Evolutionary conservation across 2,113 vertebrate genomes (phyloP), one percentile per base, ranked within the genome.

Genomic region (Plecturocebus donacophilus): DNA sequence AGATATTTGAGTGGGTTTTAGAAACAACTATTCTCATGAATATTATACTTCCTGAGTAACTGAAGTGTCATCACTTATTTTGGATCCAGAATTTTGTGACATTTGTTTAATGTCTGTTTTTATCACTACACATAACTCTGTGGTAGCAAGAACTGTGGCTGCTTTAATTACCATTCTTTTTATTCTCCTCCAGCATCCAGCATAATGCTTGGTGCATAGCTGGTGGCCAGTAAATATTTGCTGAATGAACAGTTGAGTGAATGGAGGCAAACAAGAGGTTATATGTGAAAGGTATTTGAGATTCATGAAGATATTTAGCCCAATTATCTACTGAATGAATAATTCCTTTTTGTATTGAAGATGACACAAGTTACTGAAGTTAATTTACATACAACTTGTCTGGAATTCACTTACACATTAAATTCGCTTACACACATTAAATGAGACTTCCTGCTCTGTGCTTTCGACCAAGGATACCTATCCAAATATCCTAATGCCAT

Each of bases 41-140:
- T 96, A 96, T 92, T 90, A 95, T 54, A 94, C 77, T 92, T 98
- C 42, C 93, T 94, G 70, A 98, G 96, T 20, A 88, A 91, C 27
- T 58, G 42, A 91, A 90, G 8, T 87, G 61, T 70, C 79, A 97
- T 81, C 42, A 47, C 9, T 91, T 79, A 83, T 79, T 93, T 40
- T 77, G 47, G n/a, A 88, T 30, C 2, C 11, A 91, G 61, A 91
- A 56, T 89, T 73, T 81, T 85, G 61, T 86, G 77, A 80, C 56
- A 91, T 70, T 54, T 90, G 49, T 87, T 94, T 68, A 86, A 88
- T 42, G 5, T 95, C 30, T 79, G 17, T 68, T 70, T 85, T 11
- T 84, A 71, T 27, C 71, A 84, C 4, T 77, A 73, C 42, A 64
- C 9, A n/a, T 32, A 87, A 80, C 1, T 95, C 35, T 38, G 13